Evolutionary conservation across 2,797 vertebrate species (phyloP).

Genomic region (Gadopsis bispinosus): DNA sequence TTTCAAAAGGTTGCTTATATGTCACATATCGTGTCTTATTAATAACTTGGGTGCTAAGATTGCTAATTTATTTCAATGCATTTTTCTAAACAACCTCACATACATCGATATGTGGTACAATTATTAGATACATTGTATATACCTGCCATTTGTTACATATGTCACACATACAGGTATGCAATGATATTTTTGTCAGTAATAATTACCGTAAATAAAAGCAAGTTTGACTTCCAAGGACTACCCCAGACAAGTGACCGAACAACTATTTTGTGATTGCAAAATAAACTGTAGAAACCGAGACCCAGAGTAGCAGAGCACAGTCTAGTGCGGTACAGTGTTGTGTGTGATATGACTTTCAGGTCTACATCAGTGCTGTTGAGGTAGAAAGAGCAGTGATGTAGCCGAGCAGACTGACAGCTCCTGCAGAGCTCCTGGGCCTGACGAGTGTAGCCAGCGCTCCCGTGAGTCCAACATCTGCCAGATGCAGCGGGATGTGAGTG

Average conservation of each 20-base stretch:
- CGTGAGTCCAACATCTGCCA: constrained; percentile 76
- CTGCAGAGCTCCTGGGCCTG: constrained; percentile 59
- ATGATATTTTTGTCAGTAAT: not conserved
- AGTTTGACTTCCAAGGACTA: constrained; percentile 2
- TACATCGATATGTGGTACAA: not conserved
- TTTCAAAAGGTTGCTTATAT: too few relatives aligned
- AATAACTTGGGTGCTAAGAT: too few relatives aligned
- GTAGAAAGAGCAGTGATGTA: constrained; percentile 55
- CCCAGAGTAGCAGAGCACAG: not conserved
- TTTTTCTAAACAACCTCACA: not conserved
- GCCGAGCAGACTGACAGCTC: constrained; percentile 70
- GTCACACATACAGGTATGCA: not conserved
- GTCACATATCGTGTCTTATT: too few relatives aligned
- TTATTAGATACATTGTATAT: not conserved
- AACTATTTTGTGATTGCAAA: not conserved
- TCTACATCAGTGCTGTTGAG: constrained; percentile 34
- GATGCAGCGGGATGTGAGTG: constrained; percentile 55
- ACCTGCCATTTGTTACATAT: not conserved
- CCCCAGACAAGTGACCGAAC: not conserved
- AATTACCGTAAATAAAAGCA: not conserved
- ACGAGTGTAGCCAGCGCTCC: constrained; percentile 62
- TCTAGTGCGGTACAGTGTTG: not conserved
- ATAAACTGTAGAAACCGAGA: not conserved
- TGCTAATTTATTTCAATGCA: not conserved
- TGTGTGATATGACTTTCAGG: constrained; percentile 57